phyloP scores from a whole-genome alignment of 2,888 invertebrate species.

The Apoderus coryli region DNA sequence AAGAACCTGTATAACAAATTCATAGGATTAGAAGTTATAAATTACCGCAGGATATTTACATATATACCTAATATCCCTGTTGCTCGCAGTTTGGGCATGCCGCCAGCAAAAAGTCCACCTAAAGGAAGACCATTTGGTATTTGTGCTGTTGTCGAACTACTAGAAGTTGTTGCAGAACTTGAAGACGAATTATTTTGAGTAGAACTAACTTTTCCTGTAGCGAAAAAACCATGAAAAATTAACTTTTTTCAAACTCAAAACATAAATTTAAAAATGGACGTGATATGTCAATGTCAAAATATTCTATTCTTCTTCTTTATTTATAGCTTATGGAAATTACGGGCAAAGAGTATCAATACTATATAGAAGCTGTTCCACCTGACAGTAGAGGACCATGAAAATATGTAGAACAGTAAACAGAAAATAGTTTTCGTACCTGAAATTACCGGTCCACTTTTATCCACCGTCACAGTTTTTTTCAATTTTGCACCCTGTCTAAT shows the following conservation, averaged over 20 bases:
- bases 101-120: slow-evolving; percentile 66
- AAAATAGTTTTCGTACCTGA: slow-evolving; percentile 49
- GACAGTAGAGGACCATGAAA: no score
- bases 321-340: no score
- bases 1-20: slow-evolving; percentile 12
- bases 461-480: slow-evolving; percentile 78
- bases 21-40: no score
- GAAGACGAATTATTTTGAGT: slow-evolving; percentile 15
- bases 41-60: no score
- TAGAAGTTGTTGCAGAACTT: slow-evolving; percentile 15
- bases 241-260: no score
- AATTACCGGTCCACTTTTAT: slow-evolving; percentile 72
- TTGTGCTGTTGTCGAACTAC: slow-evolving; percentile 16
- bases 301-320: no score
- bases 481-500: slow-evolving; percentile 70
- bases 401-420: no score
- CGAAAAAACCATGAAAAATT: no score
- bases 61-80: slow-evolving; percentile 40
- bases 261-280: no score
- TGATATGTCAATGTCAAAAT: no score
- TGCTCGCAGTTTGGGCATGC: slow-evolving; percentile 68
- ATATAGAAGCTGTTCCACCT: no score
- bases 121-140: slow-evolving; percentile 33
- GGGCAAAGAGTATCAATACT: no score
- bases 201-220: slow-evolving; percentile 51